These are phyloP conservation scores for Cirrhinus molitorella DNA, from an alignment of 2,797 vertebrate genomes.

Conservation along the genomic window DNA sequence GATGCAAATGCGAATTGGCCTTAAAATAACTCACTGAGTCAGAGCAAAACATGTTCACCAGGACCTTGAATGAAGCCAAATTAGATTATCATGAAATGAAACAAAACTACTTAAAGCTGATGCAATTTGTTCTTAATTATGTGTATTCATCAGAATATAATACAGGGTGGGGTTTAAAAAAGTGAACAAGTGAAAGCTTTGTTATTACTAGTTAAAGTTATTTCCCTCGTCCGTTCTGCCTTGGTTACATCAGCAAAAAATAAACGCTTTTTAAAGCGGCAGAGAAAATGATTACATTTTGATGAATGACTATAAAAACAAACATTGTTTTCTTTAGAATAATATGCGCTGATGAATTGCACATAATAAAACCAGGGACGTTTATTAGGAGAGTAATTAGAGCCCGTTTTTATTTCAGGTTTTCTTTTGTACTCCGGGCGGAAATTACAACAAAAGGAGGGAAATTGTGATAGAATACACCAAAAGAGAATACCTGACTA, in stretches of 20 bases:
- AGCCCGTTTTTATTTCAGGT: neutral
- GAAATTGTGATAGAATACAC: neutral
- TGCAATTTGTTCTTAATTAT: neutral
- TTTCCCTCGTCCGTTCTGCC: neutral
- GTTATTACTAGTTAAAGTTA: neutral
- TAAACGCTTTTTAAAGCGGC: neutral
- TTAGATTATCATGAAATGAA: neutral
- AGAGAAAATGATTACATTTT: slow-evolving; percentile 6
- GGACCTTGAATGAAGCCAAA: neutral
- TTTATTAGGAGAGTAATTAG: slow-evolving; percentile 12
- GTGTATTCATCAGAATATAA: neutral
- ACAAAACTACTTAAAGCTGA: neutral
- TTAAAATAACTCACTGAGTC: neutral
- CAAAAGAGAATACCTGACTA: neutral
- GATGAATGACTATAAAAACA: slow-evolving; percentile 15
- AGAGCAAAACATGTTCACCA: neutral
- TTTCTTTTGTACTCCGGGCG: neutral
- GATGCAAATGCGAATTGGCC: neutral
- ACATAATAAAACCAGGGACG: slow-evolving; percentile 7
- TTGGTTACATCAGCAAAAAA: slow-evolving; percentile 7
- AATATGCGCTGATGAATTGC: neutral
- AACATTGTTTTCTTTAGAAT: slow-evolving; percentile 5
- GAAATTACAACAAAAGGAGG: neutral
- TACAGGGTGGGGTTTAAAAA: neutral
- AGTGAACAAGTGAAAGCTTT: neutral